phyloP scores from a whole-genome alignment of 2,888 invertebrate species.

The Lissocephala sabroskyi region DNA sequence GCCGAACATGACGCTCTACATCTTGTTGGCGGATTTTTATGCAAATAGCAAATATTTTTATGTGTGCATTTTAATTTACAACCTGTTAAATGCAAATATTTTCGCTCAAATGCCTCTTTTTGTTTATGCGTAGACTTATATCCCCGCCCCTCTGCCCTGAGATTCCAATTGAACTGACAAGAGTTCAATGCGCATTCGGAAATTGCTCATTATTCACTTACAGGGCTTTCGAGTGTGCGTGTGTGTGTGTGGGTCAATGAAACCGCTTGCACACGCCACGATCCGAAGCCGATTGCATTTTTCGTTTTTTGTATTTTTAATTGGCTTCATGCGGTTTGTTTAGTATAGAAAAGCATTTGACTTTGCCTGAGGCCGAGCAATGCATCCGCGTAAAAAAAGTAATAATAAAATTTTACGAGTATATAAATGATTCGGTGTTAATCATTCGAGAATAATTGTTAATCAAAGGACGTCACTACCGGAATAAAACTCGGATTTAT shows the following conservation, averaged over 20 bases:
- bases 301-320: conserved; percentile 3
- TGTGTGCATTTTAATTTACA: conserved; percentile 25
- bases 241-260: conserved; percentile 39
- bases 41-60: conserved; percentile 44
- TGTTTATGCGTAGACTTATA: not conserved
- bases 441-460: too few relatives aligned
- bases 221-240: conserved; percentile 16
- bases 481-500: too few relatives aligned
- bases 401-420: too few relatives aligned
- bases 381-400: too few relatives aligned
- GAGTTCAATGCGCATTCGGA: conserved; percentile 57
- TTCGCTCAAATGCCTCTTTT: conserved; percentile 7
- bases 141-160: too few relatives aligned
- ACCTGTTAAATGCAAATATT: conserved; percentile 35
- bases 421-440: too few relatives aligned
- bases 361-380: too few relatives aligned
- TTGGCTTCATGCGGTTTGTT: not conserved
- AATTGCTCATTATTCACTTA: conserved; percentile 53
- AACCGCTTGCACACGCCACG: conserved; percentile 36
- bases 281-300: conserved; percentile 24
- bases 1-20: conserved; percentile 30
- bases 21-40: conserved; percentile 38
- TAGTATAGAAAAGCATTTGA: too few relatives aligned
- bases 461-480: too few relatives aligned
- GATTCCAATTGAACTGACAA: not conserved